Evolutionary conservation across 2,113 vertebrate species (phyloP), one percentile per base, ranked within the genome.

Genomic region (Thymallus thymallus): DNA sequence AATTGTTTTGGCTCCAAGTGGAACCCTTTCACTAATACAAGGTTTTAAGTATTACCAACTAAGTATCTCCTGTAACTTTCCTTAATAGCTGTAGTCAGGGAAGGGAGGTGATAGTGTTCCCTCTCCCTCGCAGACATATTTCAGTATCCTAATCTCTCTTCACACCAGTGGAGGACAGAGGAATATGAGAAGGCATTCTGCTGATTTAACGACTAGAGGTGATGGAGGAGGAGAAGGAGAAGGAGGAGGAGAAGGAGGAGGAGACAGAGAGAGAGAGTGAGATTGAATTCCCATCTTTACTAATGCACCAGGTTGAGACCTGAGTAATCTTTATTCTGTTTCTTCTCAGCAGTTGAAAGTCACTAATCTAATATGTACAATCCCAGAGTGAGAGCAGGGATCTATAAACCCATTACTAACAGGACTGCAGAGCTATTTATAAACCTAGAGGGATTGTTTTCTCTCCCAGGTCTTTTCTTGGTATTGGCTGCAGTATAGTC

Each of bases 341-440:
- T 80, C 76, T 73, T 67, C 74, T 85, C 61, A 79, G 71, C 55
- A 65, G 67, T 70, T 83, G 76, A 77, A 85, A 79, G 74, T 71
- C 74, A 77, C 72, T 68, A 85, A 86, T 84, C 78, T 67, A 86
- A 77, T 84, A 82, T 82, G 84, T 79, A 73, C 82, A 75, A 70
- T 79, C 74, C 76, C 76, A 64, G 26, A 74, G 80, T 73, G 68
- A 69, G 51, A 14, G 51, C 69, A 32, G 10, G 80, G 82, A 80
- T 86, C 80, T 86, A 84, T 84, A 86, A 82, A 73, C 64, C 78
- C 80, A 82, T 86, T 86, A 80, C 76, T 79, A 82, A 79, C 78
- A 58, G 71, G 68, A 64, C 71, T 71, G 76, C 78, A 74, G 70
- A 71, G 74, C 80, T 86, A 83, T 84, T 84, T 86, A 79, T 83